These are phyloP conservation scores for Limnodromus scolopaceus DNA, from an alignment of 2,797 vertebrate species.

Conservation along the genomic window DNA sequence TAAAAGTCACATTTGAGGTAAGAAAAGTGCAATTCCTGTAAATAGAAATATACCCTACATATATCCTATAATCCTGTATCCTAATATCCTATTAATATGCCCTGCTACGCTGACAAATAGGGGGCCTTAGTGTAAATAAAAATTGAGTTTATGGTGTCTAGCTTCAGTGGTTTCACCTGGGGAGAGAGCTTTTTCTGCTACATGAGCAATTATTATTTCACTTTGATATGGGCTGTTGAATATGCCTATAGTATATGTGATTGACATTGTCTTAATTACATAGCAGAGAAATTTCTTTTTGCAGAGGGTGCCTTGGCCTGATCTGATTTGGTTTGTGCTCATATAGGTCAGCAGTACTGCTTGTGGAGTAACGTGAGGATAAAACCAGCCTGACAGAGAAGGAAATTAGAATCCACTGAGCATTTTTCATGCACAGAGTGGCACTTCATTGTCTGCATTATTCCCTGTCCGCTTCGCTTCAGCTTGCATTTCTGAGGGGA, in stretches of 20 bases:
- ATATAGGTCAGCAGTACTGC: background rate
- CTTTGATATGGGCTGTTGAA: fast-evolving
- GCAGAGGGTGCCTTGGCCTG: background rate
- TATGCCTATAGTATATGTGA: fast-evolving
- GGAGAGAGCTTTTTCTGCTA: background rate
- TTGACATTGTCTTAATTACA: background rate
- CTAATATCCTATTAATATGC: background rate
- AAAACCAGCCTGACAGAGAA: background rate
- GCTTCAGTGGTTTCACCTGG: background rate
- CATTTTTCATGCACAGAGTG: background rate
- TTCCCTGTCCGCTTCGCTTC: background rate
- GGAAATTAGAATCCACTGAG: background rate
- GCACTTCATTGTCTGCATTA: background rate
- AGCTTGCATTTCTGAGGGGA: background rate
- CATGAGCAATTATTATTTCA: background rate
- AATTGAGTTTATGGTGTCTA: background rate
- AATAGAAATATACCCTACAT: background rate
- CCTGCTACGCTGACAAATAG: background rate
- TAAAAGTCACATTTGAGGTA: background rate
- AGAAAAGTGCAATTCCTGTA: background rate
- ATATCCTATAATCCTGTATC: background rate
- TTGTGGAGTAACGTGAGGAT: background rate
- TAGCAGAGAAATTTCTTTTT: background rate
- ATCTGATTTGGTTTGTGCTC: background rate
- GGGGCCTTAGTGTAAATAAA: background rate